Base-by-base conservation (phyloP, 2,113 vertebrate species). In the Phylloscopus trochiloides region DNA sequence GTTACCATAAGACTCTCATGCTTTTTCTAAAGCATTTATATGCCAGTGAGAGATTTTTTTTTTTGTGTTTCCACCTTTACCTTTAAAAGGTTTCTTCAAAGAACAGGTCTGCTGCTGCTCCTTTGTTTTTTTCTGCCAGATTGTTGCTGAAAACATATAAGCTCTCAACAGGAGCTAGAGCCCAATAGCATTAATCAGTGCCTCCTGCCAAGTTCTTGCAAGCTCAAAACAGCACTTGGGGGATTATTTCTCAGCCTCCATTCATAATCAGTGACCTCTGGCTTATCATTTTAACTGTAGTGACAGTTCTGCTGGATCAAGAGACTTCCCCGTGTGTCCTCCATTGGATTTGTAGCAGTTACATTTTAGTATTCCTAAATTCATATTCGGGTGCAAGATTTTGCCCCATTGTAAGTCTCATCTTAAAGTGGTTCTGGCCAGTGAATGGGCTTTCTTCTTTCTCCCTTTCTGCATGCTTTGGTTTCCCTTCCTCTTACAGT, bases 201-300 rank as follows among this genome's bases (percentile, higher is more conserved):
- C 50, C 58, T 87, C 50, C 81, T 40, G 18, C 40, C 51, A 40
- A 79, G 72, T 70, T 92, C 84, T 74, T 86, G 51, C 58, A n/a
- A 38, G 70, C 71, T 97, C 51, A 22, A 61, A 86, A 65, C 32
- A 87, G 51, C 81, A 65, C 47, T 45, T 79, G 58, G n/a, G 51
- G 72, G 14, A 84, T 40, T 66, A 70, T 90, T 90, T 86, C 65
- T 87, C 84, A 81, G 75, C 74, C 24, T 93, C 55, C 43, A 65
- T 87, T 79, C 91, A 67, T 73, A 76, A 91, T 61, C 80, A 79
- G 61, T 94, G 89, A 82, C 81, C 75, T 86, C 81, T 80, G 59
- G 58, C 50, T 91, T 88, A 68, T 91, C 88, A 74, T 68, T 57
- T 88, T 89, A 66, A 47, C 66, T 85, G 40, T 55, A 80, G 52